Base-by-base conservation (phyloP, 2,113 vertebrate species). In the Rutilus rutilus region DNA sequence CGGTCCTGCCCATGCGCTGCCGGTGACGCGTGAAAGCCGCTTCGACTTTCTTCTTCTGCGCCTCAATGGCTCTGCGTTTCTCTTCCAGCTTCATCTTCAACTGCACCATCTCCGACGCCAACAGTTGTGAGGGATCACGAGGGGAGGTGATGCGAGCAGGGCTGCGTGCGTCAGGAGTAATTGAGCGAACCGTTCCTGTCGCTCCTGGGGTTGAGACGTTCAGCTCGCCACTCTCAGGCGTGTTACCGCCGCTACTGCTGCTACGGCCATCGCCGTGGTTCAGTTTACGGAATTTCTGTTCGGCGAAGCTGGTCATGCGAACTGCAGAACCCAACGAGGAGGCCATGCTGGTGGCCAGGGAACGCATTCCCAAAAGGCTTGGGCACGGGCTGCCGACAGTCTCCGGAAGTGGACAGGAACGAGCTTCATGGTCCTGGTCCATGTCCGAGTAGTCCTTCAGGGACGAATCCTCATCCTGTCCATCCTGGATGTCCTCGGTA, bases 221-320 rank as follows among this genome's bases (percentile, higher is more conserved):
- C 14, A 96, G 96, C 80, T 99, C 96, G 1, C 97, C 96, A 87
- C 96, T 96, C 88, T 99, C 97, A 0, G 98, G 97, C 0, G 97
- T 99, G 9, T 98, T 98, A 81, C 97, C 98, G 88, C 97, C 97
- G 74, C 97, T 96, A 62, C 95, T 95, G 47, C 96, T 99, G 85
- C 97, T 97, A 87, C 95, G 93, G 2, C 97, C 96, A 69, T 99
- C 98, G 0, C 94, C 93, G 33, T 96, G 92, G 88, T 95, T 96
- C 64, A 97, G 50, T 87, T 98, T 99, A 85, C 95, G 93, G 91
- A 99, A 98, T 81, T 99, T 99, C 92, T 99, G 98, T 87, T 99
- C 98, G 0, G 98, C 98, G 90, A 99, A 99, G 92, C 97, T 99
- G 7, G 98, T 99, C 97, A 99, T 99, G 82, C 97, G 96, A 86